These are phyloP conservation scores for Eupsittula cactorum DNA, from an alignment of 2,113 vertebrate species.

Conservation along the genomic window DNA sequence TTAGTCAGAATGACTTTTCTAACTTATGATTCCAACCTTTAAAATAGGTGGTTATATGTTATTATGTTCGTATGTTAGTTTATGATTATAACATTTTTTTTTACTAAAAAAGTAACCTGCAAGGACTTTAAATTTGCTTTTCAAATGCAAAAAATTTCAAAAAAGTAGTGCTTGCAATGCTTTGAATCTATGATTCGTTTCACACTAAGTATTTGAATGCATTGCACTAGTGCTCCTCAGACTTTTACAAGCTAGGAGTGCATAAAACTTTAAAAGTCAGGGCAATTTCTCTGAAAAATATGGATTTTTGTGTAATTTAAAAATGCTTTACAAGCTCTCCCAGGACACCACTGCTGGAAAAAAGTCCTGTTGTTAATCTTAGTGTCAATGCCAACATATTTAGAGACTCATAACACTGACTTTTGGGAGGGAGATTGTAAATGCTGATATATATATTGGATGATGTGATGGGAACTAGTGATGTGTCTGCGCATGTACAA, in stretches of 20 bases:
- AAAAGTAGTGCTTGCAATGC: not conserved
- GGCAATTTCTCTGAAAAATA: slow-evolving; percentile 56
- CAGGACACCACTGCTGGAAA: slow-evolving; percentile 11
- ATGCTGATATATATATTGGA: not conserved
- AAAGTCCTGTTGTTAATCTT: slow-evolving; percentile 30
- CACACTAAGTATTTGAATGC: not conserved
- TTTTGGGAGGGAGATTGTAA: not conserved
- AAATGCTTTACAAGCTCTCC: slow-evolving; percentile 32
- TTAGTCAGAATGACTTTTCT: not conserved
- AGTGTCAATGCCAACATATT: not conserved
- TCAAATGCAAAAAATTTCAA: not conserved
- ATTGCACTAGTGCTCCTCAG: not conserved
- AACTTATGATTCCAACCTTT: slow-evolving; percentile 2
- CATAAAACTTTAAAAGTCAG: slow-evolving; percentile 2
- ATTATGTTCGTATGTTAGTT: not conserved
- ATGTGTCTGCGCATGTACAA: not conserved
- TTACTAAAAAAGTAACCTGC: not conserved
- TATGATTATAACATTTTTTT: not conserved
- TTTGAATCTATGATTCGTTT: not conserved
- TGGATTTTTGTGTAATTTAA: slow-evolving; percentile 60
- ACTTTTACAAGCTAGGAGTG: not conserved
- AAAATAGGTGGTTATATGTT: not conserved
- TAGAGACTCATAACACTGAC: not conserved
- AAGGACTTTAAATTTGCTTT: slow-evolving; percentile 17
- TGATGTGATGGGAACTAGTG: not conserved